Percentiles rank a stretch among this genome's conserved stretches.
phyloP scores from a whole-genome alignment of 2,113 vertebrate species.

The Muntiacus reevesi region DNA sequence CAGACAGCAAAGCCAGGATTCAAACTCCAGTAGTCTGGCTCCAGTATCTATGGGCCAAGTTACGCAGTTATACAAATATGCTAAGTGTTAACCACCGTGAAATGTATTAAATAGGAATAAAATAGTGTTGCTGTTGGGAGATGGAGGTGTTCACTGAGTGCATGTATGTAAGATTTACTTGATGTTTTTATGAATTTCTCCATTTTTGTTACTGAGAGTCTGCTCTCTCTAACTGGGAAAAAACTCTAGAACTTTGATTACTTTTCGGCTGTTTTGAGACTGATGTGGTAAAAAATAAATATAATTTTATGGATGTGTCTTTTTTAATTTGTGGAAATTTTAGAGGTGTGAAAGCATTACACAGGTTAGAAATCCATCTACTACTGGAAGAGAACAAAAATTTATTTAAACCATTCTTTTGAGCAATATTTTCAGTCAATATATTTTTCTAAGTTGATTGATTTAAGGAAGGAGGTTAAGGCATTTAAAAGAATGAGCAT shows the following conservation, averaged over 20 bases:
- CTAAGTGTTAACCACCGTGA: neutral
- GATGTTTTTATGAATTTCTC: neutral
- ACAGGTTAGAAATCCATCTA: neutral
- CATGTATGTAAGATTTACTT: neutral
- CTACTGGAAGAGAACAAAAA: neutral
- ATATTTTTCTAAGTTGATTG: neutral
- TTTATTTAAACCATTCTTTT: neutral
- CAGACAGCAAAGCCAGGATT: neutral
- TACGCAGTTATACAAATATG: neutral
- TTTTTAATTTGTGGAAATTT: slow-evolving; percentile 4
- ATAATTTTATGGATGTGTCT: neutral
- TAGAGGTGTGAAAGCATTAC: neutral
- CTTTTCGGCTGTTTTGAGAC: neutral
- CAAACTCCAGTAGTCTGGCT: neutral
- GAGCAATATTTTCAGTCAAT: neutral
- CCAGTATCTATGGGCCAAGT: neutral
- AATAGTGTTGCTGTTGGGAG: neutral
- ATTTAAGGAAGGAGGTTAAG: neutral
- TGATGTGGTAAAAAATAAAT: neutral
- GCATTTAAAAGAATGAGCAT: neutral
- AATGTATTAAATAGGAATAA: neutral
- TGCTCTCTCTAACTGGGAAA: neutral
- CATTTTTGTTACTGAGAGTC: neutral
- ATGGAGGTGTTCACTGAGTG: neutral
- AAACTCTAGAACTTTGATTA: neutral